Conservation (phyloP, 2,113 vertebrate species). For the Condylura cristata region DNA sequence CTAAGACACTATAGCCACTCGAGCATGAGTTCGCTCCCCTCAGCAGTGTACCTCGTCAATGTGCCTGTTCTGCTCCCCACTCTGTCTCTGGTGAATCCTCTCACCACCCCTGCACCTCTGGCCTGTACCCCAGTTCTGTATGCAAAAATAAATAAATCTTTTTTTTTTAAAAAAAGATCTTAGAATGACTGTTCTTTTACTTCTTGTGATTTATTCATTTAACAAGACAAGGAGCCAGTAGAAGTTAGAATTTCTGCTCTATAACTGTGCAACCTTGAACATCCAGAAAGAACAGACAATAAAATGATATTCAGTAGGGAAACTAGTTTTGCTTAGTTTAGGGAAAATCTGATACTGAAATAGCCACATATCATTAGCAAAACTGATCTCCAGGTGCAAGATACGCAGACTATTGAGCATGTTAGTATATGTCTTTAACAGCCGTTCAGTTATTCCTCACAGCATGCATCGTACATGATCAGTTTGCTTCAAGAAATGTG, state of each 20-base stretch:
- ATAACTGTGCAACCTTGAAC: neutral
- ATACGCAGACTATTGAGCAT: neutral
- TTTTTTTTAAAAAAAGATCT: no score
- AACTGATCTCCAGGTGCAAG: neutral
- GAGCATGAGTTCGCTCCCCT: no score
- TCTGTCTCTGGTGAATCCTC: no score
- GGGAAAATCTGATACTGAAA: constrained; percentile 13
- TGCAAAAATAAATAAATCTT: no score
- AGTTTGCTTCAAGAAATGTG: constrained; percentile 4
- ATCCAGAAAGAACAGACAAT: neutral
- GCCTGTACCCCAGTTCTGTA: no score
- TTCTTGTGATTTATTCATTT: neutral
- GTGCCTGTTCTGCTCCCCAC: no score
- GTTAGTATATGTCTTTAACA: neutral
- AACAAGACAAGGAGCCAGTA: neutral
- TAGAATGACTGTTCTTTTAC: neutral
- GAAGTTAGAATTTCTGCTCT: neutral
- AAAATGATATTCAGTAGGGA: neutral
- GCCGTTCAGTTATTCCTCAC: neutral
- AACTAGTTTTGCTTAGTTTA: neutral
- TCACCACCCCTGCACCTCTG: no score
- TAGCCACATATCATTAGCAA: constrained; percentile 7
- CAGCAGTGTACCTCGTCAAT: no score
- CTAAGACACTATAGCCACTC: no score
- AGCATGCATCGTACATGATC: neutral